Evolutionary conservation across 2,113 vertebrate genomes (phyloP), one percentile per base, ranked within the genome.

Genomic region (Ivindomyrus marchei): DNA sequence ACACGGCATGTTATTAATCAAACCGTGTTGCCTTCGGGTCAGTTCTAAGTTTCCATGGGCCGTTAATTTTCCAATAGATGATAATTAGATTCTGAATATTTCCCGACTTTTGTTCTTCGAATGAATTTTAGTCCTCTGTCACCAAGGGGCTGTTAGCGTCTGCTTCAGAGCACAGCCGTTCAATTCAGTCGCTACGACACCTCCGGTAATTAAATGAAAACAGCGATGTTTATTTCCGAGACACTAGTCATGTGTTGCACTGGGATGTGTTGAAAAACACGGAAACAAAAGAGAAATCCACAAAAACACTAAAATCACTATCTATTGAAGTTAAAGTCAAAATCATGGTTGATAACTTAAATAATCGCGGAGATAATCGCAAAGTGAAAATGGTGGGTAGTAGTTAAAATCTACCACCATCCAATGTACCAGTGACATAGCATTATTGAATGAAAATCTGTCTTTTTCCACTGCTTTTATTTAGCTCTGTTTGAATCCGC

Each of bases 41-140:
- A 80, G 36, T 80, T 80, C 11, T 80, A 80, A 80, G 74, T 80
- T 80, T 80, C 74, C 74, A 80, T 80, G 74, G 74, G 74, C 74
- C 36, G 74, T 80, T 80, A 80, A 80, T 80, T 80, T 80, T 80
- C 74, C 74, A 80, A 80, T 80, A 80, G 31, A 80, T 80, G 74
- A 80, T 80, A 80, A 80, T 80, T 80, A 80, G 74, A 80, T 80
- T 80, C 36, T 80, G 74, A 42, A 80, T 80, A 39, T 80, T 42
- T 77, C 74, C 74, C 15, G 74, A 80, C 74, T 80, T 80, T 80
- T 80, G 74, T 80, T 80, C 36, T 17, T 80, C 74, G 36, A 42
- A 80, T 42, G 36, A 80, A 80, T 80, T 80, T 42, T 80, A 80
- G 74, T 80, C 74, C 31, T 42, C 74, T 80, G 74, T 42, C 74